Evolutionary conservation across 2,797 vertebrate genomes (phyloP).

Genomic region (Odontamblyopus rebecca): DNA sequence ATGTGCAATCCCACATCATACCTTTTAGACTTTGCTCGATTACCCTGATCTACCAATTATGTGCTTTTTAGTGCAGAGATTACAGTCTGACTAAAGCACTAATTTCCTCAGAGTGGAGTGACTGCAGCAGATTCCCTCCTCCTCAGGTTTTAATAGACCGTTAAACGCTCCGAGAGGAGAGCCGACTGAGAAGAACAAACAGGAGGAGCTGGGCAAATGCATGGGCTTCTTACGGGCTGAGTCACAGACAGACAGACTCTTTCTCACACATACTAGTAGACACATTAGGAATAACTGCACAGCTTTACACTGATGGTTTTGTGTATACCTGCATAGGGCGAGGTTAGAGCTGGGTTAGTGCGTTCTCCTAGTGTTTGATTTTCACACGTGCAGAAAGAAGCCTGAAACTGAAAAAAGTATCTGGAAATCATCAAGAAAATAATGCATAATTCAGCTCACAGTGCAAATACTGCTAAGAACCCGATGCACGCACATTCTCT

Average conservation of each 20-base stretch:
- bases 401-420: too few relatives aligned
- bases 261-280: conserved; percentile 4
- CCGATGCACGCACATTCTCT: too few relatives aligned
- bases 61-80: neutral
- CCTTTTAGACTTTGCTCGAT: neutral
- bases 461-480: too few relatives aligned
- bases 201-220: conserved; percentile 34
- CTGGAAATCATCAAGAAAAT: too few relatives aligned
- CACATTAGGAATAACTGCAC: conserved; percentile 1
- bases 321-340: conserved; percentile 14
- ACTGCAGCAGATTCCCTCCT: conserved; percentile 1
- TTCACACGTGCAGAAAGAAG: too few relatives aligned
- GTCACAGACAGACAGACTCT: conserved; percentile 49
- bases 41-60: neutral
- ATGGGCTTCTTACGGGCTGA: conserved; percentile 44
- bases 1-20: neutral
- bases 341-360: neutral
- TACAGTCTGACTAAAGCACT: conserved; percentile 3
- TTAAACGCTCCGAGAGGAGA: conserved; percentile 40
- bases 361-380: neutral
- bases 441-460: too few relatives aligned
- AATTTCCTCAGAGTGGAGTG: neutral
- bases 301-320: neutral
- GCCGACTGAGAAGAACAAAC: conserved; percentile 35
- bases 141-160: conserved; percentile 25